Conservation (phyloP, 2,888 invertebrate genomes). For the Tethea ocularis region DNA sequence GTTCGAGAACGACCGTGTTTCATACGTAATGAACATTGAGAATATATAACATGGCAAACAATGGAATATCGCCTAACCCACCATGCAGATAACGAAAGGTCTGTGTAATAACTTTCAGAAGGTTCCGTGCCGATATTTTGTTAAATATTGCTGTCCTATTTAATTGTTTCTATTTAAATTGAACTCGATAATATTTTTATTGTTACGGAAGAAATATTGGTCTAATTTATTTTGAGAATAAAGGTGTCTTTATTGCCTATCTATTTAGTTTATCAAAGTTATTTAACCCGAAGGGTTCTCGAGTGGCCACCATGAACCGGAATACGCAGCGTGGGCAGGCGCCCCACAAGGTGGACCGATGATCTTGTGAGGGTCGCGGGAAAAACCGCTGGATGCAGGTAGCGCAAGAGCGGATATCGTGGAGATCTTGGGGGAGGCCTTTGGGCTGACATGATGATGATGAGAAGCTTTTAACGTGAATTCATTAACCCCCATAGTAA, state of each 20-base stretch:
- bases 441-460: no score
- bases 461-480: no score
- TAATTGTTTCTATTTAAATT: conserved; percentile 16
- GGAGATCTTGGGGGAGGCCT: no score
- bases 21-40: conserved; percentile 25
- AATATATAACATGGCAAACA: conserved; percentile 42
- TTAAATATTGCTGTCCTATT: conserved; percentile 30
- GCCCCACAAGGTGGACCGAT: no score
- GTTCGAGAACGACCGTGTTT: conserved; percentile 20
- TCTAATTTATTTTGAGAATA: not conserved
- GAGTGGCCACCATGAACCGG: no score
- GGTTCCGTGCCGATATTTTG: conserved; percentile 39
- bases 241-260: not conserved
- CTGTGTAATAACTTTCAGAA: conserved; percentile 34
- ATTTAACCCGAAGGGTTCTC: no score
- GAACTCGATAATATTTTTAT: conserved; percentile 1
- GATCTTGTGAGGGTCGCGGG: no score
- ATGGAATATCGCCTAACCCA: conserved; percentile 45
- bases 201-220: not conserved
- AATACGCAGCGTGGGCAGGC: no score
- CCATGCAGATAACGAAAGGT: conserved; percentile 46
- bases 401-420: no score
- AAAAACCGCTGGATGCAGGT: no score
- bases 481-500: no score
- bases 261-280: not conserved